These are phyloP conservation scores for Tetramorium alpestre DNA, from an alignment of 1,140 invertebrate genomes.

Conservation along the genomic window DNA sequence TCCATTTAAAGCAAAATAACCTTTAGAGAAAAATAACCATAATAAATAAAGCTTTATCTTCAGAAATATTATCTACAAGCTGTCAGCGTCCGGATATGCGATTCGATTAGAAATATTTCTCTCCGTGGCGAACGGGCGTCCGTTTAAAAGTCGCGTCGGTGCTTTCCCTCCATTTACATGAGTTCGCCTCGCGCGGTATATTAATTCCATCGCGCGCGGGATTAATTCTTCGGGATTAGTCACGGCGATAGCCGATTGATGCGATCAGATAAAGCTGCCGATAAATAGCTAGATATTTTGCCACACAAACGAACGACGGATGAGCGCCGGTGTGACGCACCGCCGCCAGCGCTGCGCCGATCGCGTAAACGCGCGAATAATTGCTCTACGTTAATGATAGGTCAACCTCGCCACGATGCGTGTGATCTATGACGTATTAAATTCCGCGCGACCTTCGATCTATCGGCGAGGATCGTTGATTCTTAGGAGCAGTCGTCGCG, in stretches of 20 bases:
- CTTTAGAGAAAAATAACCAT: neutral
- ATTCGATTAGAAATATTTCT: conserved; percentile 46
- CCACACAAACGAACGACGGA: conserved; percentile 25
- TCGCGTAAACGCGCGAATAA: conserved; percentile 70
- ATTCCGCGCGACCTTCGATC: conserved; percentile 74
- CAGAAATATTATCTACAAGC: neutral
- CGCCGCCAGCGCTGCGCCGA: conserved; percentile 26
- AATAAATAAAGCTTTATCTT: conserved; percentile 1
- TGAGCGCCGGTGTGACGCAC: conserved; percentile 13
- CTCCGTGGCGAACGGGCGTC: conserved; percentile 14
- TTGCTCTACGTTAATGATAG: conserved; percentile 69
- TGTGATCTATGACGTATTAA: conserved; percentile 53
- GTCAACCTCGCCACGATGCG: conserved; percentile 43
- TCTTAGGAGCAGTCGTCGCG: neutral
- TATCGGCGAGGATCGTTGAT: conserved; percentile 58
- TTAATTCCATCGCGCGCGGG: conserved; percentile 53
- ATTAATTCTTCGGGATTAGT: conserved; percentile 62
- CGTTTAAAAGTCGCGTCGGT: conserved; percentile 9
- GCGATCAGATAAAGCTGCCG: conserved; percentile 44
- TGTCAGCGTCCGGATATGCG: conserved; percentile 32
- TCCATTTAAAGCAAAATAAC: neutral
- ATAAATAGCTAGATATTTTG: conserved; percentile 54
- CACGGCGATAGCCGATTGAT: conserved; percentile 55
- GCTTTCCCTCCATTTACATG: conserved; percentile 53
- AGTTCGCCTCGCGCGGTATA: conserved; percentile 30